Percentiles rank a stretch among this genome's conserved stretches.
Evolutionary conservation across 2,797 vertebrate species (phyloP).

Genomic region (Notolabrus celidotus): DNA sequence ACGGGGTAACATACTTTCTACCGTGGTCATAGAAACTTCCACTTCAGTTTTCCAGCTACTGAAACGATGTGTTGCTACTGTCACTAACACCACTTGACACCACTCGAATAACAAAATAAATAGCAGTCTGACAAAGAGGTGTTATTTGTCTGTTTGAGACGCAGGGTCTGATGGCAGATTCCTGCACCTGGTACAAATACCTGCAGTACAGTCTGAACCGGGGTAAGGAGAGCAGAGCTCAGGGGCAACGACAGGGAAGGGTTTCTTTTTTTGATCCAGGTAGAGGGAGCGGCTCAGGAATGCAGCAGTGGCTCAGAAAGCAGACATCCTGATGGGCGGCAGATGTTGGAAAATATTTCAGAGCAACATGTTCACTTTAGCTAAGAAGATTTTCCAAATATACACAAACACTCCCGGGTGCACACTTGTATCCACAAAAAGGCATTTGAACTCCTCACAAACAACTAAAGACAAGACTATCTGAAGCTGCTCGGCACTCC

Average conservation of each 20-base stretch:
- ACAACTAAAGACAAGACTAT: constrained; percentile 46
- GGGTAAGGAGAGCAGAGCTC: constrained; percentile 62
- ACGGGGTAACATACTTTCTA: constrained; percentile 39
- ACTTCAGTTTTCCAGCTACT: constrained; percentile 46
- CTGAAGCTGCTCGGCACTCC: constrained; percentile 24
- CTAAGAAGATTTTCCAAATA: constrained; percentile 78
- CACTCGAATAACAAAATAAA: constrained; percentile 32
- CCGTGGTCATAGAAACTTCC: constrained; percentile 42
- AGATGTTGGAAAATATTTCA: constrained; percentile 90
- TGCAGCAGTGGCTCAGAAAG: constrained; percentile 83
- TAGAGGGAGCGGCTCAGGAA: constrained; percentile 88
- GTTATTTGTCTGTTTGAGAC: constrained; percentile 35
- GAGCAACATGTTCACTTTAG: constrained; percentile 85
- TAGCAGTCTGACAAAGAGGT: constrained; percentile 21
- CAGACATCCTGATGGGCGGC: constrained; percentile 88
- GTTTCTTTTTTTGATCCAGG: constrained; percentile 84
- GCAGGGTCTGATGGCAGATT: constrained; percentile 44
- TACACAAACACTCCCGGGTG: constrained; percentile 76
- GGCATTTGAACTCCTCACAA: constrained; percentile 54
- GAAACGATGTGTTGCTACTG: constrained; percentile 30
- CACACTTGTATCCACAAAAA: constrained; percentile 57
- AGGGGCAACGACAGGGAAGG: constrained; percentile 73
- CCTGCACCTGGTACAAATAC: constrained; percentile 59
- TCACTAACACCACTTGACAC: constrained; percentile 8
- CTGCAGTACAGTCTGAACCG: constrained; percentile 50